These are phyloP conservation scores for roundworm (Caenorhabditis elegans) DNA, from an alignment of 1,140 invertebrate species.

Conservation along the genomic window WBcel235 BX284606.5:8392501-8393000, in stretches of 20 bases:
- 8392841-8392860: background rate
- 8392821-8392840: background rate
- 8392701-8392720: constrained; percentile 15
- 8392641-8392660: background rate
- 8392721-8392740: background rate
- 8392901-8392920: constrained; percentile 24
- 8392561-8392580: background rate
- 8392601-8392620: background rate
- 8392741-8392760: background rate
- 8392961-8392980: constrained; percentile 7
- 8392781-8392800: background rate
- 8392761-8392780: background rate
- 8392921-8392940: background rate
- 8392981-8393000: background rate
- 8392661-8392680: background rate
- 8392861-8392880: background rate
- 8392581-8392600: background rate
- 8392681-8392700: background rate
- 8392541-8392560: constrained; percentile 6
- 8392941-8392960: constrained; percentile 9
- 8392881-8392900: background rate
- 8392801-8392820: background rate
- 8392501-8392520: constrained; percentile 9
- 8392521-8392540: background rate
- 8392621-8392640: background rate